Base-by-base conservation (phyloP, 1,140 invertebrate genomes). In the Drosophila malerkotliana region DNA sequence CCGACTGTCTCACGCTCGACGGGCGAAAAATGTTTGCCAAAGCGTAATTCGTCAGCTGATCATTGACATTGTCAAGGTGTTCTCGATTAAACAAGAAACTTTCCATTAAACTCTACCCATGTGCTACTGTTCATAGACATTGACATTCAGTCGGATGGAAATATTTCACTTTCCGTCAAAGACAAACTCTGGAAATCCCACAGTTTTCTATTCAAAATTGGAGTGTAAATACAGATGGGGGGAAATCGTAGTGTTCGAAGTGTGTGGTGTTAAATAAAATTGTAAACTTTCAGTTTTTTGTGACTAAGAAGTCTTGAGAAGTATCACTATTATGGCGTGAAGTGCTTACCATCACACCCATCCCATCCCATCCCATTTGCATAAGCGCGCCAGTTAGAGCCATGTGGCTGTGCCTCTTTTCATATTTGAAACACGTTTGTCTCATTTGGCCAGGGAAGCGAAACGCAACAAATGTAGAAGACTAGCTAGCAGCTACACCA, bases 401-500 rank as follows among this genome's bases (percentile, higher is more conserved):
- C 73, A 77, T 69, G 64, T 62, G 18, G 21, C 49, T 52, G 45
- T 52, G 51, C 30, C n/a, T 52, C 62, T 48, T 76, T 83, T 60
- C 24, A 59, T 79, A 85, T 85, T 82, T 85, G 78, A 85, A 82
- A 85, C 82, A 85, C 82, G 82, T 85, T 85, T 87, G 82, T 68
- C 76, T 75, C 82, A 87, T 85, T 85, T 87, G 82, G 74, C 82
- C 74, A 87, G 82, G 73, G 64, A 80, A 62, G 67, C 77, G 49
- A 63, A 72, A 72, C 77, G 73, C 59, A 66, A 21, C 60, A 14
- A 48, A 24, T 41, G 45, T 30, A 48, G 45, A 62, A 47, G 53
- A 28, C 26, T 37, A 28, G 54, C 73, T 77, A 81, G 51, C 21
- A 53, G 21, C 51, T 53, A 30, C 41, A 34, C 26, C 45, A 63